Evolutionary conservation across 2,888 invertebrate species (phyloP).

Genomic region (Norana najaformis): DNA sequence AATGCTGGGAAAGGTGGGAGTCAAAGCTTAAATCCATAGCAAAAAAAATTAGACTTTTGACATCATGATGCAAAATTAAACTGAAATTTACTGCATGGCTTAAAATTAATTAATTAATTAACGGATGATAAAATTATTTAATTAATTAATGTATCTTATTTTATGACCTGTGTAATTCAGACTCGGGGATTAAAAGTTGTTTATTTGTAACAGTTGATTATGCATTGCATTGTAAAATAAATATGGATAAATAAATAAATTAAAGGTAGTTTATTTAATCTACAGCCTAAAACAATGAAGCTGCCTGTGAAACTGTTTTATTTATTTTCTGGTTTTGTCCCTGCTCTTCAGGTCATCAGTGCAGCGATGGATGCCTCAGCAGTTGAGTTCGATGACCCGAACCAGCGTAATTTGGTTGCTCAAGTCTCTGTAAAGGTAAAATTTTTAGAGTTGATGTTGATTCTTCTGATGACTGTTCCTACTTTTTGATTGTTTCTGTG

Average conservation of each 20-base stretch:
- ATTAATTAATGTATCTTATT: no score
- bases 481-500: not conserved
- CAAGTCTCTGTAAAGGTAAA: conserved; percentile 82
- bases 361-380: conserved; percentile 52
- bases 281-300: not conserved
- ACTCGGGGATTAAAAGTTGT: not conserved
- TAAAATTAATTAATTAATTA: not conserved
- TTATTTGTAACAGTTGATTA: not conserved
- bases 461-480: not conserved
- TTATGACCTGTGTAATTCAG: not conserved
- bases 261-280: conserved; percentile 15
- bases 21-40: not conserved
- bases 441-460: not conserved
- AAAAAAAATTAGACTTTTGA: not conserved
- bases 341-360: conserved; percentile 15
- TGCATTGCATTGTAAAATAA: not conserved
- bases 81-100: not conserved
- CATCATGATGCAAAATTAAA: not conserved
- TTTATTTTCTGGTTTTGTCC: not conserved
- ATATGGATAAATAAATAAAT: not conserved
- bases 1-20: conserved; percentile 72
- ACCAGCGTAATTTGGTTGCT: conserved; percentile 81
- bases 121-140: not conserved
- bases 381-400: conserved; percentile 76
- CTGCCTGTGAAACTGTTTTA: not conserved